Evolutionary conservation across 1,140 invertebrate species (phyloP).

Genomic region (Homarus americanus): DNA sequence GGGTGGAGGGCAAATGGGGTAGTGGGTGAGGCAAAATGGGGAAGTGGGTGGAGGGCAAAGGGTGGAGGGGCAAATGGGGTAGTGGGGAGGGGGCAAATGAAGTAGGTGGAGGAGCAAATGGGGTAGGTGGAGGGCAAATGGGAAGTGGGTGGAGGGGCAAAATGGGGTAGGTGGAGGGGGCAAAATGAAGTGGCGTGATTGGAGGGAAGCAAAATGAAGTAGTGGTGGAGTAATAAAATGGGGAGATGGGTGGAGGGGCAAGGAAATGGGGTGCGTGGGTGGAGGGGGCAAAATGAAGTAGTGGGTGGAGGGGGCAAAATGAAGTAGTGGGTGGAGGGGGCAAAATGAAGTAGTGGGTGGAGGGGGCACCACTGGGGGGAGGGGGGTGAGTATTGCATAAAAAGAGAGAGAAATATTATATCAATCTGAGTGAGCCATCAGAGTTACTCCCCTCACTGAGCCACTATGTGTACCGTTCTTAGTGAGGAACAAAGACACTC

Average conservation of each 20-base stretch:
- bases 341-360: background rate
- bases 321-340: no score
- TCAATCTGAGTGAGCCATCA: background rate
- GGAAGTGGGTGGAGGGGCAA: background rate
- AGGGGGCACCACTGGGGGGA: background rate
- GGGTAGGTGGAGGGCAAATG: background rate
- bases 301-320: background rate
- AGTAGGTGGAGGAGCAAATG: background rate
- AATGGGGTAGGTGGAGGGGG: background rate
- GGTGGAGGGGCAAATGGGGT: background rate
- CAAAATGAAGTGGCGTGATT: no score
- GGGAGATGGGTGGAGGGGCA: background rate
- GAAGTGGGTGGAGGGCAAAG: constrained; percentile 1
- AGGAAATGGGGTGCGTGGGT: background rate
- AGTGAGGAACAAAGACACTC: no score
- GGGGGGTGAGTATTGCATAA: background rate
- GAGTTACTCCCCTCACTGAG: no score
- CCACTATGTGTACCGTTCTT: no score
- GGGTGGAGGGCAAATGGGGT: no score
- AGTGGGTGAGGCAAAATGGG: no score
- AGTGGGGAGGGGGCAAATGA: background rate
- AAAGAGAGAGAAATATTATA: background rate
- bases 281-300: background rate
- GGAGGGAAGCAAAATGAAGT: background rate
- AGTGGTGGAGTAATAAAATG: background rate